phyloP scores from a whole-genome alignment of 2,797 vertebrate genomes.

The Karalla daura region DNA sequence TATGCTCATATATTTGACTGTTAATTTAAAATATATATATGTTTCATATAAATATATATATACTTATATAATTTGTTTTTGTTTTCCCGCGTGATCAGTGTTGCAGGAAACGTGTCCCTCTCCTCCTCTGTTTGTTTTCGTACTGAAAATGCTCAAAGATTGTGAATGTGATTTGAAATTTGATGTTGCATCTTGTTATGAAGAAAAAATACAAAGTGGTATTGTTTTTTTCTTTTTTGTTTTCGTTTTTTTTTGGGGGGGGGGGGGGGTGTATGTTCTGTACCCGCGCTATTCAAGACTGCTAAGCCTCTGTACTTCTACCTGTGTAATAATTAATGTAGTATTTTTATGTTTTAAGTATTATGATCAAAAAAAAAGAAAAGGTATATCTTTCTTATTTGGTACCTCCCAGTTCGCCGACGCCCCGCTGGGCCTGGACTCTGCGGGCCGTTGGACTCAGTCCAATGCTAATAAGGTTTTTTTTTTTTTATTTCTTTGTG shows the following conservation, averaged over 20 bases:
- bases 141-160: conserved; percentile 88
- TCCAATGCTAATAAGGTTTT: conserved; percentile 87
- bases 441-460: conserved; percentile 74
- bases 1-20: conserved; percentile 91
- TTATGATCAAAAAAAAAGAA: conserved; percentile 85
- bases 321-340: conserved; percentile 87
- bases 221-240: too few species aligned
- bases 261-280: conserved; percentile 84
- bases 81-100: conserved; percentile 90
- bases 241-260: too few species aligned
- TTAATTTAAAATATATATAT: conserved; percentile 96
- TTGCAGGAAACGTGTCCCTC: conserved; percentile 89
- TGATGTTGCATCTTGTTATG: conserved; percentile 89
- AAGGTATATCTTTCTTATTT: conserved; percentile 86
- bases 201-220: conserved; percentile 90
- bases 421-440: conserved; percentile 77
- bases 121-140: conserved; percentile 91
- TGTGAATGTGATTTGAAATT: conserved; percentile 89
- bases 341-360: conserved; percentile 89
- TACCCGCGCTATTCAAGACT: conserved; percentile 86
- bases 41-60: conserved; percentile 83
- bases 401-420: conserved; percentile 83
- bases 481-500: conserved; percentile 87
- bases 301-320: conserved; percentile 86
- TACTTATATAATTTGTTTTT: conserved; percentile 79